Base-by-base conservation (phyloP, 2,797 vertebrate species). In the Oceanodroma leucorhoa region DNA sequence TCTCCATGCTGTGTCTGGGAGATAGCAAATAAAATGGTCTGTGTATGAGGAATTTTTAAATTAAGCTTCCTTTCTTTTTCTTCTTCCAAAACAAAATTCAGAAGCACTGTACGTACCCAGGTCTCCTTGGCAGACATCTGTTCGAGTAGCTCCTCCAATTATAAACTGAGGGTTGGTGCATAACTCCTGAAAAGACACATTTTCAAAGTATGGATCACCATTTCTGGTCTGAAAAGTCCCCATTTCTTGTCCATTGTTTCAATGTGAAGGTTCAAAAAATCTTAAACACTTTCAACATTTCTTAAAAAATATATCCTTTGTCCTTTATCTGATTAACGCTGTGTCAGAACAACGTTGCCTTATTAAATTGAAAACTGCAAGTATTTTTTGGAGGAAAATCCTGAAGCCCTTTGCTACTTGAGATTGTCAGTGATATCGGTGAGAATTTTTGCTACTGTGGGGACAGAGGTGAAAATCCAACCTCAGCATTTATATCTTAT, bases 121-220 rank as follows among this genome's bases (percentile, higher is more conserved):
- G 3, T 96, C 98, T 66, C 99, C 99, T 96, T 99, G 99, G 90
- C 99, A 98, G 96, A 99, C 98, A 95, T 99, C 99, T 22, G 98
- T 99, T 83, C 98, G 97, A 11, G 98, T 99, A 80, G 99, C 99
- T 91, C 99, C 99, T 17, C 98, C 99, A 53, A 98, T 67, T 88
- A 99, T 99, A 90, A 99, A 99, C 96, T 99, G 98, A 67, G 99
- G 98, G 71, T 98, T 98, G 81, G 94, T 84, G 21, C 98, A 98
- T 54, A 99, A 94, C 32, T 99, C 99, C 99, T 99, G 91, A 36
- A 87, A 96, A 93, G 40, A 87, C 51, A 98, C 3, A 0, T 24
- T 91, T 92, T 94, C 60, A 84, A 76, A 94, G 43, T n/a, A 75
- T 26, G 19, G 15, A 43, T 88, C 41, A 88, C 29, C 5, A 5